Evolutionary conservation across 2,797 vertebrate species (phyloP), one percentile per base, ranked within the genome.

Genomic region (Pogoniulus pusillus): DNA sequence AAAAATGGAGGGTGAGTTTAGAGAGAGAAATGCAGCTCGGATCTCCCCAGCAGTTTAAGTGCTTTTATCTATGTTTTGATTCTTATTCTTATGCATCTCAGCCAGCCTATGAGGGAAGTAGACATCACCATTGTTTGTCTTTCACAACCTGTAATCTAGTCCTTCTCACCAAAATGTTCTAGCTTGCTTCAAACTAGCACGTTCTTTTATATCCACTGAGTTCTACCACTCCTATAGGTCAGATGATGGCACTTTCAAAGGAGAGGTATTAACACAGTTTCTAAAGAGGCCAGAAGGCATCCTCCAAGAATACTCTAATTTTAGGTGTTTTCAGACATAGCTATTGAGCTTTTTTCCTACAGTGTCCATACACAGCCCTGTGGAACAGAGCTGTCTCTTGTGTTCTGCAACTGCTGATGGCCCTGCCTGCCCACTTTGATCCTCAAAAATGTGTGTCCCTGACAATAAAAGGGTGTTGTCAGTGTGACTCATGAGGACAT

Each of bases 401-500:
- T 49, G 9, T 45, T 12, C 7, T 27, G 45, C 14, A 47, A 11
- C 15, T 41, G 13, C n/a, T 71, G n/a, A 4, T 62, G 20, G 19
- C n/a, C 34, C 4, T 15, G 5, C 34, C 4, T 15, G 5, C 8
- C 53, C 4, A 7, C 10, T 64, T n/a, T 3, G 2, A 10, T 39
- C 17, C 12, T 51, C 35, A 29, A 20, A 20, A 35, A 51, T 45
- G 11, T n/a, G 10, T 51, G 22, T 54, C 10, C n/a, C n/a, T 47
- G 29, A 34, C 57, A 65, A 34, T 7, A 45, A 8, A 65, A 75
- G 14, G 10, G 18, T 4, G 24, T 63, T 62, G 8, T 35, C n/a
- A 37, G n/a, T 10, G 49, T 43, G 45, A 5, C 8, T 59, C 20
- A 26, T 0, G 0, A 20, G 11, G 26, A 12, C 1, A 1, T 10